These are phyloP conservation scores for Vicugna pacos DNA, from an alignment of 2,113 vertebrate species.

Conservation along the genomic window DNA sequence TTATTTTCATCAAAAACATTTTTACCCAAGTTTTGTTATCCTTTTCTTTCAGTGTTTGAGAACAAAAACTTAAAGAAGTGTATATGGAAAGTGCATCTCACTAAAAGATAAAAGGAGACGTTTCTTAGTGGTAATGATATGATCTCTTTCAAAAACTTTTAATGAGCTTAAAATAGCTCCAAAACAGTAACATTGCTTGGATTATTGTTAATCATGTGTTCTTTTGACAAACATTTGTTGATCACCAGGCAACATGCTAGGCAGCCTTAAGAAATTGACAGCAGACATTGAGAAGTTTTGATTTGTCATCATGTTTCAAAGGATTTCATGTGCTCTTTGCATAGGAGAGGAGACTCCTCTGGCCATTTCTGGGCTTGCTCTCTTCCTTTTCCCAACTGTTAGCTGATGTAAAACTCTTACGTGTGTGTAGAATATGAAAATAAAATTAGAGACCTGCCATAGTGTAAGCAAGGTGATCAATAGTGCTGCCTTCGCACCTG, in stretches of 20 bases:
- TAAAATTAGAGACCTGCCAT: not conserved
- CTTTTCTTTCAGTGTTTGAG: not conserved
- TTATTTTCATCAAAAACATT: constrained; percentile 27
- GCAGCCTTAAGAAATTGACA: not conserved
- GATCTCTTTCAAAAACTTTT: not conserved
- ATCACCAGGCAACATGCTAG: not conserved
- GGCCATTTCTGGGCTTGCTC: not conserved
- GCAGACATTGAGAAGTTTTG: not conserved
- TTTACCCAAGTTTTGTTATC: not conserved
- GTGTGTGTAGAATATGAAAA: not conserved
- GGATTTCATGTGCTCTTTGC: not conserved
- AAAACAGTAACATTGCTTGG: not conserved
- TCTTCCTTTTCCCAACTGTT: not conserved
- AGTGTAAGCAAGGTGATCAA: not conserved
- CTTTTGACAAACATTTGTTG: not conserved
- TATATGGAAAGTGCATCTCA: not conserved
- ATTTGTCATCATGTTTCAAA: not conserved
- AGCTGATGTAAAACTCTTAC: not conserved
- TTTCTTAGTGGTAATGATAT: not conserved
- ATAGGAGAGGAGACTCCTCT: not conserved
- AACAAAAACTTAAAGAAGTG: not conserved
- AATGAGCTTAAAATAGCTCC: not conserved
- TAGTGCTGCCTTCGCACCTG: not conserved
- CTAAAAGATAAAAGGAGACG: not conserved
- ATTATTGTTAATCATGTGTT: not conserved